These are phyloP conservation scores for Sturnira hondurensis DNA, from an alignment of 2,113 vertebrate species.

Conservation along the genomic window DNA sequence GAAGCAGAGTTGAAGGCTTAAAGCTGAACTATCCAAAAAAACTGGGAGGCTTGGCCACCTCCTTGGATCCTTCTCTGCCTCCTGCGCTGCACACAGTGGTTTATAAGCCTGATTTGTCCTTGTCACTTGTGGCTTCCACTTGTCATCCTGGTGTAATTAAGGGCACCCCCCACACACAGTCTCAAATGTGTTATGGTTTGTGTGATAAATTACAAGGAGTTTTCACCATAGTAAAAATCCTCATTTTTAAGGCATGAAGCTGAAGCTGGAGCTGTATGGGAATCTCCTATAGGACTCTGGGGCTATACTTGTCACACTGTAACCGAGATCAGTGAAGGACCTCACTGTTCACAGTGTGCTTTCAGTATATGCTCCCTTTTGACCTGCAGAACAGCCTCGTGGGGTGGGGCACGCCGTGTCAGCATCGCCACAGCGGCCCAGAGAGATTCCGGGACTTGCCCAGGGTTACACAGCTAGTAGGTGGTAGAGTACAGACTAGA, in stretches of 20 bases:
- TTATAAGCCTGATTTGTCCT: background rate
- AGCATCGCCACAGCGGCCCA: background rate
- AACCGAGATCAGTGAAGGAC: background rate
- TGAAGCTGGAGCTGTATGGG: background rate
- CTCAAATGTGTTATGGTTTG: background rate
- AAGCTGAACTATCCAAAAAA: background rate
- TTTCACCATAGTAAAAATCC: background rate
- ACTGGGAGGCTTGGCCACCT: fast-evolving
- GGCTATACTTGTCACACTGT: background rate
- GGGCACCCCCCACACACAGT: background rate
- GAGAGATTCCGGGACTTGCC: background rate
- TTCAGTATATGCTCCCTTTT: background rate
- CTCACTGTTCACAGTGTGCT: background rate
- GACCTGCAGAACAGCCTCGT: background rate
- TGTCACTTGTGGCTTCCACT: background rate
- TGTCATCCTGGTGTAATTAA: background rate
- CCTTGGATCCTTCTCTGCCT: background rate
- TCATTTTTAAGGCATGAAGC: background rate
- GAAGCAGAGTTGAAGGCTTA: background rate
- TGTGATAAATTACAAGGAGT: background rate
- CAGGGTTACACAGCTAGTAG: background rate
- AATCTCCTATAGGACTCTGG: background rate
- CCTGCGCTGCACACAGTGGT: too few relatives aligned
- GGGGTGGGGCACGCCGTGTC: too few relatives aligned
- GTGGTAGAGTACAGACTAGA: background rate